Evolutionary conservation across 2,797 vertebrate genomes (phyloP).

Genomic region (Erpetoichthys calabaricus): DNA sequence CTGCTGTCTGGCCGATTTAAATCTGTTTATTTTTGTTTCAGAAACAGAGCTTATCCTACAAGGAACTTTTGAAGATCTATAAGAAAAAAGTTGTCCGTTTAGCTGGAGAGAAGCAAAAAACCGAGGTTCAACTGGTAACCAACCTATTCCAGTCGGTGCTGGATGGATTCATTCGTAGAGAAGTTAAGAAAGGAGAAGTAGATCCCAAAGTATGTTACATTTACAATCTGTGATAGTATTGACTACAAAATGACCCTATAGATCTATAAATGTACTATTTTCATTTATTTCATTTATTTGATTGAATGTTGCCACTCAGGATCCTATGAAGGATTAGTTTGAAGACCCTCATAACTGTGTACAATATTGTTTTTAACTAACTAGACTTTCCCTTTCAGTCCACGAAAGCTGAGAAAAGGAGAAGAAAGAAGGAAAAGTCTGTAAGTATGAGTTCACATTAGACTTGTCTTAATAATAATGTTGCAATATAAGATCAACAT

Average conservation of each 20-base stretch:
- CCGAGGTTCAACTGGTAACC: slow-evolving; percentile 79
- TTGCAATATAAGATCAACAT: too few relatives aligned
- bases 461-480: too few relatives aligned
- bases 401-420: slow-evolving; percentile 80
- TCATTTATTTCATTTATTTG: slow-evolving; percentile 8
- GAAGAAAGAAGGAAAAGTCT: slow-evolving; percentile 77
- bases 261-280: neutral
- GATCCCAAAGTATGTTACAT: slow-evolving; percentile 70
- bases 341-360: too few relatives aligned
- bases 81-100: slow-evolving; percentile 74
- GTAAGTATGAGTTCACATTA: slow-evolving; percentile 46
- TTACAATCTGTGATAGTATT: too few relatives aligned
- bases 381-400: slow-evolving; percentile 40
- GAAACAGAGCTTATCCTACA: slow-evolving; percentile 69
- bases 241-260: too few relatives aligned
- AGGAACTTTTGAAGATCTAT: slow-evolving; percentile 80
- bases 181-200: slow-evolving; percentile 74
- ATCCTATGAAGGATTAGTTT: too few relatives aligned
- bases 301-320: too few relatives aligned
- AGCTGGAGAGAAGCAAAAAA: slow-evolving; percentile 61
- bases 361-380: too few relatives aligned
- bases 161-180: slow-evolving; percentile 82
- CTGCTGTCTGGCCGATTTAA: neutral
- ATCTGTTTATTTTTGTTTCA: neutral
- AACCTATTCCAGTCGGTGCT: slow-evolving; percentile 93